These are phyloP conservation scores for Linyphia triangularis DNA, from an alignment of 2,888 invertebrate species.

Conservation along the genomic window DNA sequence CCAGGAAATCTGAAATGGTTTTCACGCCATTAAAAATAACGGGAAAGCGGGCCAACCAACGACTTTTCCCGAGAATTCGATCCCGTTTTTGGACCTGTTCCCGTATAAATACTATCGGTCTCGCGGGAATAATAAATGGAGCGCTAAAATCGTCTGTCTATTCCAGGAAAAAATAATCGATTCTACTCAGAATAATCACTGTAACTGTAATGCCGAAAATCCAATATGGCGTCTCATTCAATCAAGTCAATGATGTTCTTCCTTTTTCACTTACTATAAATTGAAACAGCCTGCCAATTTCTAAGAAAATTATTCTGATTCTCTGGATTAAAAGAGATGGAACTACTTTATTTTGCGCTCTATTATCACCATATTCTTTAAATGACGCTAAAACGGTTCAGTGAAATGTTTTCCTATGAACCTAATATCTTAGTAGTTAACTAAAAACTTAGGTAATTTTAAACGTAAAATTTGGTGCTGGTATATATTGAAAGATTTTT, in stretches of 20 bases:
- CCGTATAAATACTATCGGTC: slow-evolving; percentile 40
- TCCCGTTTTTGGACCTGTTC: slow-evolving; percentile 46
- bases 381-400: too few relatives aligned
- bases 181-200: slow-evolving; percentile 26
- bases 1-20: slow-evolving; percentile 12
- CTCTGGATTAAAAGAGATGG: too few relatives aligned
- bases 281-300: too few relatives aligned
- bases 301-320: too few relatives aligned
- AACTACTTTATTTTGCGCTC: too few relatives aligned
- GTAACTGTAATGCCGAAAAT: slow-evolving; percentile 27
- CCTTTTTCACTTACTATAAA: too few relatives aligned
- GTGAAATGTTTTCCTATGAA: too few relatives aligned
- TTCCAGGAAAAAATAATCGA: slow-evolving; percentile 40
- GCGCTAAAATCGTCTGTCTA: slow-evolving; percentile 51
- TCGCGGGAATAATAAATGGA: slow-evolving; percentile 40
- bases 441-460: too few relatives aligned
- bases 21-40: slow-evolving; percentile 7
- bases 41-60: slow-evolving; percentile 21
- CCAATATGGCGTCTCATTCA: neutral
- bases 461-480: too few relatives aligned
- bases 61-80: slow-evolving; percentile 21
- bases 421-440: too few relatives aligned
- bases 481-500: too few relatives aligned
- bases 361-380: too few relatives aligned
- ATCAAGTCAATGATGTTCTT: neutral